These are phyloP conservation scores for Diadophis punctatus DNA, from an alignment of 2,113 vertebrate genomes.

Conservation along the genomic window DNA sequence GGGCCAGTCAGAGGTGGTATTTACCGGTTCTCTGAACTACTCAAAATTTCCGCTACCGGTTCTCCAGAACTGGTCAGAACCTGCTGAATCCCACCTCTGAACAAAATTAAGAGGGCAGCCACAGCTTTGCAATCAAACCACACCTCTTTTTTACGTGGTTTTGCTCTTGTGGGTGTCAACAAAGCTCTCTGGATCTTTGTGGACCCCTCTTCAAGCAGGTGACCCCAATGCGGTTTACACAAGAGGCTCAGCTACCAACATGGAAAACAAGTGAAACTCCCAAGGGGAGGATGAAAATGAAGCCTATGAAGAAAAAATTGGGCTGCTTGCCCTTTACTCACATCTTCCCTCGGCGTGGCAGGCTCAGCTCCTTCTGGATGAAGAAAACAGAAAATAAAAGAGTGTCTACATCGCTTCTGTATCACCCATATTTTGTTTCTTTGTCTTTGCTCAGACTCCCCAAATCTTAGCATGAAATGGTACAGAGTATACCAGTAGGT, in stretches of 20 bases:
- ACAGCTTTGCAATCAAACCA: background rate
- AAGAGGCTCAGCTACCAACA: background rate
- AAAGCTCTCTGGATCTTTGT: background rate
- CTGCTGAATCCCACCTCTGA: too few species aligned
- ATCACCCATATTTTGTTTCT: background rate
- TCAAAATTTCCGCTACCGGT: too few species aligned
- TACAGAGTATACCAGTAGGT: too few species aligned
- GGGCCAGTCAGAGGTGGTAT: too few species aligned
- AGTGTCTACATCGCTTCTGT: fast-evolving
- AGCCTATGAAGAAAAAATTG: background rate
- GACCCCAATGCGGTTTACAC: background rate
- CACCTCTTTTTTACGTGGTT: background rate
- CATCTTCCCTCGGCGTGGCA: constrained; percentile 86
- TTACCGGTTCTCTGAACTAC: too few species aligned
- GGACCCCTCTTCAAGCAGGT: background rate
- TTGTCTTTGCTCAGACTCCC: background rate
- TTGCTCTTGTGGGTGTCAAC: background rate
- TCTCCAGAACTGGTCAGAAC: too few species aligned
- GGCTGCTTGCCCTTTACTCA: constrained; percentile 69
- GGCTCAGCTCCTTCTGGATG: constrained; percentile 90
- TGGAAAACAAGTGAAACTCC: background rate
- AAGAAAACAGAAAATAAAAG: constrained; percentile 1
- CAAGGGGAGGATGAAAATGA: background rate
- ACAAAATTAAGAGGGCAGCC: background rate
- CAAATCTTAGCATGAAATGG: too few species aligned